Base-by-base conservation (phyloP, 1,140 invertebrate species). In the Trissolcus basalis region DNA sequence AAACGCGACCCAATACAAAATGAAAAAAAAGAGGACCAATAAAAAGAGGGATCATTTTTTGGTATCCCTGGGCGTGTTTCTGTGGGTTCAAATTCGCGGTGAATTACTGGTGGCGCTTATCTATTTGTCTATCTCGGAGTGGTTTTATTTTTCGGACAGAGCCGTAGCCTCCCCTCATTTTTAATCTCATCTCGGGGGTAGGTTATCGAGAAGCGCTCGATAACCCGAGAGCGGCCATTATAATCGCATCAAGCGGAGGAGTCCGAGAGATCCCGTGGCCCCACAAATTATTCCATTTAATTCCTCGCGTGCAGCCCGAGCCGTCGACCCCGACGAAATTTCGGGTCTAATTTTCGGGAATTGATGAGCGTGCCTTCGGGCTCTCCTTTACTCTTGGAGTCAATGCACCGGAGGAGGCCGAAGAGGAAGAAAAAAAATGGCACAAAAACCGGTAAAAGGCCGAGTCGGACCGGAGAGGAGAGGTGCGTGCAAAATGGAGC, bases 251-350 rank as follows among this genome's bases (percentile, higher is more conserved):
- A 85, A 79, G 76, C 51, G 44, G 41, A 61, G 75, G 51, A 77
- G 71, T 54, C 67, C 64, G 70, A 76, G 48, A 59, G 70, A 73
- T 45, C 11, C 48, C 70, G 50, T 64, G 60, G 61, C 80, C 83
- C 82, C 82, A 85, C 80, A 82, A 80, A 82, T 85, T 84, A 84
- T 84, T 83, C 81, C 77, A 67, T 83, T 83, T 84, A 85, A 86
- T 85, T 85, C 80, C 77, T 71, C 78, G 72, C 55, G 19, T 59
- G 70, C 58, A 69, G 48, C 15, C 35, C 50, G 39, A 73, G 78
- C 63, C 80, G 75, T 77, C 78, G 78, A 81, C 77, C 80, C 70
- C 72, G 73, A 56, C 53, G 67, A 77, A 81, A 80, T 78, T 81
- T 73, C 53, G 75, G 75, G 51, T 55, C 75, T 77, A 74, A 78